phyloP scores from a whole-genome alignment of 2,888 invertebrate species.

The Alloscopus bannaensis region DNA sequence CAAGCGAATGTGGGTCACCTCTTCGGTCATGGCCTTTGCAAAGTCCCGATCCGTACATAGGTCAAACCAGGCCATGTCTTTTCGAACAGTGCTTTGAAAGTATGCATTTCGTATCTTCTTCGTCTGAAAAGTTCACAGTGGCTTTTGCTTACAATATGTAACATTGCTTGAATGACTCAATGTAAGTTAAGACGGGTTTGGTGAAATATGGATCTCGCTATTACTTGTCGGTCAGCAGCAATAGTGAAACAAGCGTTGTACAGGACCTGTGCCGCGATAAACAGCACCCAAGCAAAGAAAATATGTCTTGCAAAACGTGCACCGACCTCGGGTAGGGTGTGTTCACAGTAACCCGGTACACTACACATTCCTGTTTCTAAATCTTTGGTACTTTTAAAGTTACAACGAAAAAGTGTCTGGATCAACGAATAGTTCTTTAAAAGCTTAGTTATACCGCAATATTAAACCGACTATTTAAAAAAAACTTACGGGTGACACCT shows the following conservation, averaged over 20 bases:
- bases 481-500: conserved; percentile 19
- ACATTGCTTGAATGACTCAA: background rate
- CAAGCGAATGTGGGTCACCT: conserved; percentile 54
- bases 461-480: too few relatives aligned
- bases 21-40: conserved; percentile 57
- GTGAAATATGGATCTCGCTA: background rate
- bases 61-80: conserved; percentile 68
- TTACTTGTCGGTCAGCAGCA: conserved; percentile 55
- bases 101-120: conserved; percentile 45
- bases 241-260: conserved; percentile 38
- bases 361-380: background rate
- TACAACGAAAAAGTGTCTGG: too few relatives aligned
- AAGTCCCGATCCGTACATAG: conserved; percentile 57
- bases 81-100: conserved; percentile 57
- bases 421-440: too few relatives aligned
- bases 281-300: conserved; percentile 1
- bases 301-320: background rate
- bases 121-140: conserved; percentile 25
- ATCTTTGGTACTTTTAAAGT: background rate
- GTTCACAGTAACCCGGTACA: conserved; percentile 5
- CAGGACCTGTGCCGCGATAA: background rate
- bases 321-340: conserved; percentile 10
- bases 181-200: too few relatives aligned
- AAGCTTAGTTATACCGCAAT: too few relatives aligned
- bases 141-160: background rate